Conservation (phyloP, 2,113 vertebrate species). For the Chrysemys picta region DNA sequence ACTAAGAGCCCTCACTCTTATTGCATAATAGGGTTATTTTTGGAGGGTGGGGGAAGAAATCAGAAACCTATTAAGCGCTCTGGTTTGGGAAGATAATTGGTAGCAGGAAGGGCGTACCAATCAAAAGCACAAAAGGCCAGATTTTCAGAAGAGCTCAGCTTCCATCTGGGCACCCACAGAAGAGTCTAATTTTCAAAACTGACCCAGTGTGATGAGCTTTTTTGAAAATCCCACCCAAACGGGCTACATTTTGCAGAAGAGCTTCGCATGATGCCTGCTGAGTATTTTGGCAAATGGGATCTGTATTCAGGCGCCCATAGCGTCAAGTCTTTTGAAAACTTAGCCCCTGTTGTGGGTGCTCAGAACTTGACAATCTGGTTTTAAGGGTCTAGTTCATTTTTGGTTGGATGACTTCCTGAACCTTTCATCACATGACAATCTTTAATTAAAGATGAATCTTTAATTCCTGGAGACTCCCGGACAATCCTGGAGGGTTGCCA, state of each 20-base stretch:
- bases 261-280: rapidly evolving
- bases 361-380: background rate
- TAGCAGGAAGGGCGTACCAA: background rate
- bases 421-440: no score
- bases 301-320: background rate
- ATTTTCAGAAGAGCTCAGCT: background rate
- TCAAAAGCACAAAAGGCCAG: background rate
- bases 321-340: background rate
- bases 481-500: no score
- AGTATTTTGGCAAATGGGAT: background rate
- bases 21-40: slow-evolving; percentile 16
- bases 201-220: background rate
- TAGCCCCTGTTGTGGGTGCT: background rate
- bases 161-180: background rate
- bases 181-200: background rate
- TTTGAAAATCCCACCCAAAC: background rate
- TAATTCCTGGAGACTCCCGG: no score
- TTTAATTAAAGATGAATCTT: no score
- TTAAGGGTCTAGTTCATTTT: background rate
- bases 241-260: background rate
- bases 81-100: background rate
- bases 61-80: background rate
- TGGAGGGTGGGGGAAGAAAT: background rate
- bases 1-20: background rate
- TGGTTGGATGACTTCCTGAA: no score